Conservation (phyloP, 35 echinoderm and acorn worm species). For the Holothuria glaberrima region DNA sequence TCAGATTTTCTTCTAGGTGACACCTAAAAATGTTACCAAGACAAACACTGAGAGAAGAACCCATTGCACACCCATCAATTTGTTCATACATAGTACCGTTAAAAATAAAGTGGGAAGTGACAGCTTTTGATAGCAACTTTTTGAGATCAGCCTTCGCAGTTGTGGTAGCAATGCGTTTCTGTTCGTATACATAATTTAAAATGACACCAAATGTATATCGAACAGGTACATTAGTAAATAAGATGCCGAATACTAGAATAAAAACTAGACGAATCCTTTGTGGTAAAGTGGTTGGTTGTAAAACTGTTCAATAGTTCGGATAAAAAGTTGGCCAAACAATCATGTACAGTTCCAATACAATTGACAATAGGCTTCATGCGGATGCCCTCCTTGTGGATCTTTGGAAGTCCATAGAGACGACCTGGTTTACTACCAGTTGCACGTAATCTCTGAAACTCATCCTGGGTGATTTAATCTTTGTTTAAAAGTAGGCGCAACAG, state of each 20-base stretch:
- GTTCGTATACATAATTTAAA: neutral
- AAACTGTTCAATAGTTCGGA: neutral
- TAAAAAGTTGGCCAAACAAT: neutral
- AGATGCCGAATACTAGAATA: conserved; percentile 23
- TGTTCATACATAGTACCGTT: too few relatives aligned
- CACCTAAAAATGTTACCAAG: neutral
- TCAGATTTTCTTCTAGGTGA: neutral
- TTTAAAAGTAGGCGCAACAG: neutral
- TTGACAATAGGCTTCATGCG: neutral
- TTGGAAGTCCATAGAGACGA: neutral
- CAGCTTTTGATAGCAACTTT: too few relatives aligned
- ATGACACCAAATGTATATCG: neutral
- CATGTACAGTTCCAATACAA: conserved; percentile 22
- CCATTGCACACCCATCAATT: too few relatives aligned
- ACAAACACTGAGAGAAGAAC: too few relatives aligned
- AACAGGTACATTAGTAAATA: conserved; percentile 3
- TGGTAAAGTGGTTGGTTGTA: neutral
- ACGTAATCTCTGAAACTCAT: conserved; percentile 3
- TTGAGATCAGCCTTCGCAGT: neutral
- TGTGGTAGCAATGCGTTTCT: neutral
- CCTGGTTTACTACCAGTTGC: neutral
- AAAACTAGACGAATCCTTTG: conserved; percentile 4
- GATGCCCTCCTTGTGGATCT: conserved; percentile 13
- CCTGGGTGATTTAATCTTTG: neutral
- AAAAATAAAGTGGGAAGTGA: too few relatives aligned